A percentile compares a stretch with the other conserved stretches of the same genome.
phyloP scores from a whole-genome alignment of 2,888 invertebrate species.

The Stenotaenia linearis region DNA sequence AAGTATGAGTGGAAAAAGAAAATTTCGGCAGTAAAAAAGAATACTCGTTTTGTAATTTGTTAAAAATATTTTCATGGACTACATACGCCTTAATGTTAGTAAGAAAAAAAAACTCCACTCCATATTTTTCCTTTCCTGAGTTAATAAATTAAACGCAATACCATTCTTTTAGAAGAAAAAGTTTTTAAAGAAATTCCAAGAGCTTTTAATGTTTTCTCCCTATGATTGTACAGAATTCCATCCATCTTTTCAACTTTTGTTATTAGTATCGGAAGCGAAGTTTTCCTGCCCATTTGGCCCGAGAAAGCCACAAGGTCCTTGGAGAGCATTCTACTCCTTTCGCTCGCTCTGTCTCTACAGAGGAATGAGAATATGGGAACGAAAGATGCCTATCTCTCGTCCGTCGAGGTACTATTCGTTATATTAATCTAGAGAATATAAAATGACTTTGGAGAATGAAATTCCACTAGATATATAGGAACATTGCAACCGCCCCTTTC shows the following conservation, averaged over 20 bases:
- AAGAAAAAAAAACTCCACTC: not conserved
- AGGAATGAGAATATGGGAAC: not conserved
- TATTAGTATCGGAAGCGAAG: slow-evolving; percentile 24
- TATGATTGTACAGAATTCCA: slow-evolving; percentile 11
- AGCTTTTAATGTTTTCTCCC: not conserved
- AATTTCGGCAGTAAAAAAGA: no score
- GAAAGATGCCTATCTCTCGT: slow-evolving; percentile 24
- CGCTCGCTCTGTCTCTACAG: not conserved
- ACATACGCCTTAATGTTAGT: no score
- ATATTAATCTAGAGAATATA: slow-evolving; percentile 26
- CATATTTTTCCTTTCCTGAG: not conserved
- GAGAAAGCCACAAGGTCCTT: slow-evolving; percentile 21
- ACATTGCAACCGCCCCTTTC: slow-evolving; percentile 17
- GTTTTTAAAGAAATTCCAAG: not conserved
- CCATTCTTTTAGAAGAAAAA: slow-evolving; percentile 10
- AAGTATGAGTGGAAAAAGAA: not conserved
- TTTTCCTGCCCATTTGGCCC: slow-evolving; percentile 26
- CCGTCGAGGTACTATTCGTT: slow-evolving; percentile 24
- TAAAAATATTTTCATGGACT: no score
- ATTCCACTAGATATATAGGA: slow-evolving; percentile 21
- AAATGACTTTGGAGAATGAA: slow-evolving; percentile 24
- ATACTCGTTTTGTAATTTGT: no score
- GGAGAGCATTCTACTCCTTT: slow-evolving; percentile 24
- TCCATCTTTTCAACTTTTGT: slow-evolving; percentile 23
- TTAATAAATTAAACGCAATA: not conserved